A percentile compares a stretch with the other conserved stretches of the same genome.
phyloP scores from a whole-genome alignment of 2,888 invertebrate species.

The Cryptocephalus moraei region DNA sequence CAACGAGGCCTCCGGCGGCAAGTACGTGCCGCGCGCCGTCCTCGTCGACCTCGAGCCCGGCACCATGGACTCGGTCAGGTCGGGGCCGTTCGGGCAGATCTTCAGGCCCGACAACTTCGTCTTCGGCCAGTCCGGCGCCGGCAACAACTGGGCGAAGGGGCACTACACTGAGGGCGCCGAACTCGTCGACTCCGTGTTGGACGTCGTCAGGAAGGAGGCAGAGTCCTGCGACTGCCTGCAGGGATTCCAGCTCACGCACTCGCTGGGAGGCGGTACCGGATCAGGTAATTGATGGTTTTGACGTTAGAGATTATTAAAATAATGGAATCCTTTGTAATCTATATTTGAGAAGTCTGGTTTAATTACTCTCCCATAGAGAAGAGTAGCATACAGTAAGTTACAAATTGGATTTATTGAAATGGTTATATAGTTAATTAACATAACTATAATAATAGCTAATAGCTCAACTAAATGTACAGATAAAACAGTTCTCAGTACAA shows the following conservation, averaged over 20 bases:
- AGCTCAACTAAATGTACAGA: no score
- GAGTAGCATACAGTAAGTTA: no score
- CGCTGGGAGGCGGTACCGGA: conserved; percentile 91
- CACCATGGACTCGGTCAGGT: conserved; percentile 94
- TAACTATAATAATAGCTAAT: no score
- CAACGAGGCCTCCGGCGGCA: conserved; percentile 87
- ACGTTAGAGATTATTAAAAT: no score
- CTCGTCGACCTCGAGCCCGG: conserved; percentile 93
- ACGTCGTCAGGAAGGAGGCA: conserved; percentile 75
- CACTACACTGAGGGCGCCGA: conserved; percentile 90
- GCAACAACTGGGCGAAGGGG: conserved; percentile 83
- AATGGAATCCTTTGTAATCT: no score
- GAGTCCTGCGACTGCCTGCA: conserved; percentile 87
- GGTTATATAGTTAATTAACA: no score
- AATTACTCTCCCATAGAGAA: no score
- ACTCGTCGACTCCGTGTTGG: conserved; percentile 73
- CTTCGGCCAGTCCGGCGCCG: conserved; percentile 78
- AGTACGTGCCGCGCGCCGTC: conserved; percentile 89
- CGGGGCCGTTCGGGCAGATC: conserved; percentile 87
- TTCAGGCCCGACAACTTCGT: conserved; percentile 94
- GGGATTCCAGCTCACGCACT: conserved; percentile 91
- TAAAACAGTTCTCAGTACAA: no score
- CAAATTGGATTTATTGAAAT: no score
- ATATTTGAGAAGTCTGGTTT: no score
- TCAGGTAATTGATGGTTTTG: conserved; percentile 46